These are phyloP conservation scores for Paguma larvata DNA, from an alignment of 2,797 vertebrate genomes.

Conservation along the genomic window DNA sequence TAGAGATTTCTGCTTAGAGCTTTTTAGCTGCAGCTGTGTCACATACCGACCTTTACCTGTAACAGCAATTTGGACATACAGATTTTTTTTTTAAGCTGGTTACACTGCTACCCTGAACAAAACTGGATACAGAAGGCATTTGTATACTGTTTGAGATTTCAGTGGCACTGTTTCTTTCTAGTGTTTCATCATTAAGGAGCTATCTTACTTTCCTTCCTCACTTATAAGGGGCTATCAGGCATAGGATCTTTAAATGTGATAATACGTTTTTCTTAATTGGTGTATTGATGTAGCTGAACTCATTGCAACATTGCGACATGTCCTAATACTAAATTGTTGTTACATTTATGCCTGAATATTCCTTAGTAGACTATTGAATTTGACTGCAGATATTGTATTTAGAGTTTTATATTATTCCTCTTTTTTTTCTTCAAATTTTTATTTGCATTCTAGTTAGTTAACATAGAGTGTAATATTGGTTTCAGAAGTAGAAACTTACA, in stretches of 20 bases:
- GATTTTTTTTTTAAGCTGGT: background rate
- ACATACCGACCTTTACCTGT: background rate
- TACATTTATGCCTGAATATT: slow-evolving; percentile 6
- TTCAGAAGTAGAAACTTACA: no score
- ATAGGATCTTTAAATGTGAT: background rate
- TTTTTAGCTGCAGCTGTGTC: background rate
- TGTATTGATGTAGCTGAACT: background rate
- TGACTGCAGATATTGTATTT: slow-evolving; percentile 8
- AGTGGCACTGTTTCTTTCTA: background rate
- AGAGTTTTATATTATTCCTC: background rate
- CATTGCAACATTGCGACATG: background rate
- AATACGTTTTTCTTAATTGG: background rate
- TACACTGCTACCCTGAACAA: background rate
- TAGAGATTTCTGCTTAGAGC: background rate
- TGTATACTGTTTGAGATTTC: slow-evolving; percentile 22
- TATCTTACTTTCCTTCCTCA: slow-evolving; percentile 4
- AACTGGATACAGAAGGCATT: background rate
- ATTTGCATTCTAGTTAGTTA: no score
- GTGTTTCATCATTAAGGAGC: background rate
- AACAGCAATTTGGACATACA: background rate
- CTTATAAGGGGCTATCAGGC: background rate
- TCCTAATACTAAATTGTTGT: background rate
- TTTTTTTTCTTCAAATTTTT: no score
- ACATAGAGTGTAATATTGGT: no score
- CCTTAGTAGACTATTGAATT: background rate